Evolutionary conservation across 2,113 vertebrate genomes (phyloP).

Genomic region (Paralichthys olivaceus): DNA sequence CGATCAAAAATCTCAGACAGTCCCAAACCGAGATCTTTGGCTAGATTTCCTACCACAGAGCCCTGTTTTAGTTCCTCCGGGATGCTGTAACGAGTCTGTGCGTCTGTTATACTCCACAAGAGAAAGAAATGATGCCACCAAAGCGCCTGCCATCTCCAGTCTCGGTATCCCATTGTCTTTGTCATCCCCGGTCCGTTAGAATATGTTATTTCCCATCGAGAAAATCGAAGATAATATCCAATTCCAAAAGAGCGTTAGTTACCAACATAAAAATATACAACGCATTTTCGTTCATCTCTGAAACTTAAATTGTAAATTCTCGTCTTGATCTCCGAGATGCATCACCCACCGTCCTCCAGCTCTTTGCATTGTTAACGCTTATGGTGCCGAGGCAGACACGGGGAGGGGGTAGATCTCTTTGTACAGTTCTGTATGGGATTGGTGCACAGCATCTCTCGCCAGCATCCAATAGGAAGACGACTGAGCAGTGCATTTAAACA

Average conservation of each 20-base stretch:
- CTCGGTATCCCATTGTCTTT: constrained; percentile 55
- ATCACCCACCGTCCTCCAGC: constrained; percentile 9
- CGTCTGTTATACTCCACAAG: constrained; percentile 70
- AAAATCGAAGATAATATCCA: constrained; percentile 42
- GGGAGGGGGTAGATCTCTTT: constrained; percentile 65
- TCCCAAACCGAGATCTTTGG: constrained; percentile 84
- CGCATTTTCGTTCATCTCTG: background rate
- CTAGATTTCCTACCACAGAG: constrained; percentile 82
- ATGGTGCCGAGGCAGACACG: constrained; percentile 1
- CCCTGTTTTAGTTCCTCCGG: constrained; percentile 81
- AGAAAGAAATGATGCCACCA: constrained; percentile 65
- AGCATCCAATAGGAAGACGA: constrained; percentile 60
- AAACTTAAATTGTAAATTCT: background rate
- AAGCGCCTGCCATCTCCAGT: constrained; percentile 68
- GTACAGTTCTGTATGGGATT: constrained; percentile 75
- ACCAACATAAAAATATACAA: background rate
- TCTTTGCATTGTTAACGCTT: constrained; percentile 31
- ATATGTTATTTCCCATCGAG: constrained; percentile 26
- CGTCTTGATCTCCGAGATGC: background rate
- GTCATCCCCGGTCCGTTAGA: constrained; percentile 53
- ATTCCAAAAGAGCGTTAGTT: background rate
- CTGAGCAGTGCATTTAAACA: constrained; percentile 9
- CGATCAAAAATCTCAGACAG: constrained; percentile 77
- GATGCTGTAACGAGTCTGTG: constrained; percentile 77
- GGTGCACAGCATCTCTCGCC: constrained; percentile 67